Evolutionary conservation across 2,888 invertebrate species (phyloP), one percentile per base, ranked within the genome.

Genomic region (Dinocampus coccinellae): DNA sequence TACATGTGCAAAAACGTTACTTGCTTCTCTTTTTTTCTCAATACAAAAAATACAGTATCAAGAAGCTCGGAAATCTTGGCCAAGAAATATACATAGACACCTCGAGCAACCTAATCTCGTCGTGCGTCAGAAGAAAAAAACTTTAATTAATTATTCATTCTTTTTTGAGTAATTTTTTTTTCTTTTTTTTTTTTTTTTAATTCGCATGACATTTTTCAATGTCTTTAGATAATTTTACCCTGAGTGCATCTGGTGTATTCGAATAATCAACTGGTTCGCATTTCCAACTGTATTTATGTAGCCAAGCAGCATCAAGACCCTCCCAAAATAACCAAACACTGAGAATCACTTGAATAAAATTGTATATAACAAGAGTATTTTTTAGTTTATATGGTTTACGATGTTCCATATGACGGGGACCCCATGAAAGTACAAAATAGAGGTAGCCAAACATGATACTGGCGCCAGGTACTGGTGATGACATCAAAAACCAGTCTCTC

Each of bases 191-290:
- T n/a, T n/a, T n/a, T n/a, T n/a, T n/a, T n/a, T n/a, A n/a, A n/a
- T n/a, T n/a, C n/a, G n/a, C n/a, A n/a, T n/a, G n/a, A n/a, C n/a
- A 10, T 29, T 9, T 33, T n/a, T 57, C 13, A 34, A 42, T 26
- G 24, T 47, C 13, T 16, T 11, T 4, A 39, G 1, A 16, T 33
- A 52, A 20, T 16, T 90, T 90, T 90, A 97, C 97, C 88, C 95
- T 90, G 75, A 96, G 88, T 13, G 95, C 96, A 83, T 92, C 91
- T 1, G 94, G 93, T 2, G 91, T 88, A 55, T 89, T 89, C 0
- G 97, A 94, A 82, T 91, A 93, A 87, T 98, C 97, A 0, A 98
- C 96, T 2, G 97, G 95, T 88, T 98, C 95, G 87, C 97, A 98
- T 82, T 92, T 93, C 91, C 95, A 95, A 88, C 93, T 96, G 89